Conservation (phyloP, 2,797 vertebrate genomes). For the Paramormyrops hopkinsi region DNA sequence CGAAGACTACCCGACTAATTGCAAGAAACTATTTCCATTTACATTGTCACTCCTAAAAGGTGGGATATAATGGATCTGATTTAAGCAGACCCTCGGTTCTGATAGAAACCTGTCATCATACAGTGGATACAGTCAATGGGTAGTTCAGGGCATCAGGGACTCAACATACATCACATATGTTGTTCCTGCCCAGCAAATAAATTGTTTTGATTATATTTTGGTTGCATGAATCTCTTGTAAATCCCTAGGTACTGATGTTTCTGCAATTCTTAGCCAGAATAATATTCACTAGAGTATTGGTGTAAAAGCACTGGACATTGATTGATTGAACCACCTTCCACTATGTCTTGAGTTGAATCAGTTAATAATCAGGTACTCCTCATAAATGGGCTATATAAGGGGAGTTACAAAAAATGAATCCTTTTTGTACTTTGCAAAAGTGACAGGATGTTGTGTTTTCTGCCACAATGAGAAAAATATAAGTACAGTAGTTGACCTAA, state of each 20-base stretch:
- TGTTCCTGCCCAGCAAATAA: not conserved
- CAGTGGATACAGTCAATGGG: too few species aligned
- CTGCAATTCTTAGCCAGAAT: not conserved
- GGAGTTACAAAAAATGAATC: not conserved
- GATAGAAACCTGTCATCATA: too few species aligned
- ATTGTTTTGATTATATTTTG: not conserved
- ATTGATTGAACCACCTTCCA: not conserved
- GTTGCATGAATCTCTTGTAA: not conserved
- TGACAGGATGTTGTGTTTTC: not conserved
- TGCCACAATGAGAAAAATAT: not conserved
- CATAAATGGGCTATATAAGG: not conserved
- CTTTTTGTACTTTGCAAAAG: not conserved
- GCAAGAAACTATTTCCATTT: not conserved
- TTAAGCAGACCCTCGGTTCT: too few species aligned
- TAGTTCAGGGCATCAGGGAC: too few species aligned
- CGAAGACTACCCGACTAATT: not conserved
- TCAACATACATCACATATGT: too few species aligned
- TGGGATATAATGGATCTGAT: too few species aligned
- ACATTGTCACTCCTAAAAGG: not conserved
- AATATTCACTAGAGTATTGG: not conserved
- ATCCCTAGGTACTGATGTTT: not conserved
- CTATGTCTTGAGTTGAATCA: not conserved
- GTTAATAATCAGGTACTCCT: not conserved
- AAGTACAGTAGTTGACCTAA: constrained; percentile 4
- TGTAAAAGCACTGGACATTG: not conserved